These are phyloP conservation scores for Lithophane socia DNA, from an alignment of 2,888 invertebrate species.

Conservation along the genomic window DNA sequence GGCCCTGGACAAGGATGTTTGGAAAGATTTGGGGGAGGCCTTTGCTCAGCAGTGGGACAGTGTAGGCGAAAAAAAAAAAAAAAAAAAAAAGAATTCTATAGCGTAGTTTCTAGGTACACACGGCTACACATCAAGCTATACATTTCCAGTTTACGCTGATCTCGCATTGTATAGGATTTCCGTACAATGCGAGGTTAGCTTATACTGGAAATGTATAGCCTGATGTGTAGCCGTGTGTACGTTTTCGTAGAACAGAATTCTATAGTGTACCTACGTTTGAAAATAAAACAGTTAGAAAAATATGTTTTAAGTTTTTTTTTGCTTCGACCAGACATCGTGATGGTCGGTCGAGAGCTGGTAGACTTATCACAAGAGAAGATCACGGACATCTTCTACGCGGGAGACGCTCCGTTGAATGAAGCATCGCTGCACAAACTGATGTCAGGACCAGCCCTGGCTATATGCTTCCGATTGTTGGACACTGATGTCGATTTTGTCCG, in stretches of 20 bases:
- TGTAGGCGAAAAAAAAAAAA: too few relatives aligned
- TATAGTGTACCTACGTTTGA: background rate
- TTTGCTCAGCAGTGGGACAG: too few relatives aligned
- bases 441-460: constrained; percentile 79
- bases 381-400: constrained; percentile 80
- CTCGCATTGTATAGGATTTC: too few relatives aligned
- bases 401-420: constrained; percentile 83
- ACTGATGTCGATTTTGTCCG: constrained; percentile 81
- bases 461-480: constrained; percentile 82
- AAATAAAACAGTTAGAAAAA: background rate
- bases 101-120: background rate
- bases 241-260: background rate
- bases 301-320: background rate
- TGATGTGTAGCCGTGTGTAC: too few relatives aligned
- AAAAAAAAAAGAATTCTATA: background rate
- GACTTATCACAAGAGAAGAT: constrained; percentile 77
- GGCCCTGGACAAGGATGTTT: too few relatives aligned
- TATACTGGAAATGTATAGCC: too few relatives aligned
- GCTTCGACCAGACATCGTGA: constrained; percentile 80
- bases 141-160: too few relatives aligned
- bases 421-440: constrained; percentile 79
- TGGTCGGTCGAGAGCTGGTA: constrained; percentile 84
- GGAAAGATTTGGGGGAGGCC: too few relatives aligned
- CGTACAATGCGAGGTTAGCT: too few relatives aligned
- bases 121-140: too few relatives aligned